Conservation (phyloP, 2,113 vertebrate species). For the Emydocephalus ijimae region DNA sequence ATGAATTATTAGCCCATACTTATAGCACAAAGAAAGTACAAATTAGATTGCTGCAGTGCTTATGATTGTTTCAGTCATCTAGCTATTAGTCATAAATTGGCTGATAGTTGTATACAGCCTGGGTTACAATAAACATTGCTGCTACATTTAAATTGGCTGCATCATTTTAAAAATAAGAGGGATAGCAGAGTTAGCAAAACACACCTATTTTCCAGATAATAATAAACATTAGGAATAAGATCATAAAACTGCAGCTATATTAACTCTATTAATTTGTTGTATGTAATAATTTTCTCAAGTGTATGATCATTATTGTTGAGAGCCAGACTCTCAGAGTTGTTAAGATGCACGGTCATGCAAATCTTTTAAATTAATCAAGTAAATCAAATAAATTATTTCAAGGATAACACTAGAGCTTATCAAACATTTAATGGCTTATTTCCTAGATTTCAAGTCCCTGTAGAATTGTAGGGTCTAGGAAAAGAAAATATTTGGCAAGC, state of each 20-base stretch:
- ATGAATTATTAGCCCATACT: neutral
- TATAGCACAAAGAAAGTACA: slow-evolving; percentile 3
- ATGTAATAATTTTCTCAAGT: neutral
- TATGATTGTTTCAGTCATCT: neutral
- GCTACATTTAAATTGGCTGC: neutral
- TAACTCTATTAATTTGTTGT: neutral
- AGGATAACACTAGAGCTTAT: neutral
- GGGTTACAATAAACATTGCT: neutral
- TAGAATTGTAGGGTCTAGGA: neutral
- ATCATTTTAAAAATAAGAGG: neutral
- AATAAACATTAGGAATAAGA: neutral
- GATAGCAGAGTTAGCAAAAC: neutral
- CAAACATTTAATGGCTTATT: neutral
- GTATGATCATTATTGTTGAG: neutral
- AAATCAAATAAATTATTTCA: neutral
- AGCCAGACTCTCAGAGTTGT: neutral
- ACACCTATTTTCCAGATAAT: neutral
- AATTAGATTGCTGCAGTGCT: neutral
- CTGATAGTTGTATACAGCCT: neutral
- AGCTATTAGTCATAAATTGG: neutral
- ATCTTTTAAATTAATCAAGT: neutral
- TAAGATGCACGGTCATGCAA: neutral
- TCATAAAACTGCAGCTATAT: neutral
- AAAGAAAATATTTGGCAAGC: neutral
- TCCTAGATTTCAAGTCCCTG: neutral